phyloP scores from a whole-genome alignment of 2,797 vertebrate genomes.

The Anguilla anguilla region DNA sequence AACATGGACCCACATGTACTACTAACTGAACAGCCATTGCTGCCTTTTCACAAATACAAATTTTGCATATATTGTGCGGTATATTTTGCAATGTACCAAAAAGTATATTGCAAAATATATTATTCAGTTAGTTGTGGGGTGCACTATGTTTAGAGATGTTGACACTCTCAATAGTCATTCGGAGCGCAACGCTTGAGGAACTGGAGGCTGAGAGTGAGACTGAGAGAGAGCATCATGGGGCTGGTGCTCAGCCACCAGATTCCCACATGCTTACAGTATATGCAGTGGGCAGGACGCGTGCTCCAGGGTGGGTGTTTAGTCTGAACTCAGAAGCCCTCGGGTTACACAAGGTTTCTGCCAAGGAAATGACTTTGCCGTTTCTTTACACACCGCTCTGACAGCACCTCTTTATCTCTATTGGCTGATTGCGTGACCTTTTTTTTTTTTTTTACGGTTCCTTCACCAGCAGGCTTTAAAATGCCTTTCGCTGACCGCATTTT shows the following conservation, averaged over 20 bases:
- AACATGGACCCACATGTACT: background rate
- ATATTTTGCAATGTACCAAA: background rate
- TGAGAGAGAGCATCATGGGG: background rate
- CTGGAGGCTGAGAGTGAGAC: no score
- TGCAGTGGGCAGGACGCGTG: background rate
- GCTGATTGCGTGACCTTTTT: background rate
- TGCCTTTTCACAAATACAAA: background rate
- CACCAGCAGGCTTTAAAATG: background rate
- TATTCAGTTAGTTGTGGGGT: background rate
- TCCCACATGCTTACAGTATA: background rate
- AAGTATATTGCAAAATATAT: background rate
- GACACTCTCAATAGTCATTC: background rate
- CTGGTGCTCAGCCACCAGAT: background rate
- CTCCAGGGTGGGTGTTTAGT: background rate
- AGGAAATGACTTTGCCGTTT: background rate
- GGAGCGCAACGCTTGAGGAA: background rate
- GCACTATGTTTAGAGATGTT: background rate
- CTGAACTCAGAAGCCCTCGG: background rate
- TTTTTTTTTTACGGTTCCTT: background rate
- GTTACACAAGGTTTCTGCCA: background rate
- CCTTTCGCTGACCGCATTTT: background rate
- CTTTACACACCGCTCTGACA: background rate
- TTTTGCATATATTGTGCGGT: background rate
- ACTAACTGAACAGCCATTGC: background rate
- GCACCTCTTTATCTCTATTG: background rate